Evolutionary conservation across 2,888 invertebrate species (phyloP), one percentile per base, ranked within the genome.

Genomic region (Dicyrtoma fusca): DNA sequence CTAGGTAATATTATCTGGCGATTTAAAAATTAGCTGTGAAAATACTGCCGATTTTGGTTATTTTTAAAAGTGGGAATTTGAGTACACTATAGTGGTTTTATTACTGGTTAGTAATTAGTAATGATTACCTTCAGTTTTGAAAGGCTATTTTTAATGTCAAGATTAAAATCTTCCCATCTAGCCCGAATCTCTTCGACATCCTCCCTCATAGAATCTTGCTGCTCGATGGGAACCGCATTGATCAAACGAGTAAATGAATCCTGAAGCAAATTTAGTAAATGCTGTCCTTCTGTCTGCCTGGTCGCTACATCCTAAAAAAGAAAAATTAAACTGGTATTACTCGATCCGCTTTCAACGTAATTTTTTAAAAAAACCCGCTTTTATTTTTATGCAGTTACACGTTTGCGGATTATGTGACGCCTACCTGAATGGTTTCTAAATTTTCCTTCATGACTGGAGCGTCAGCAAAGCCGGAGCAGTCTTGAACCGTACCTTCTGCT

Each of bases 151-250:
- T 92, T 92, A n/a, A 96, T 86, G 79, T 92, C 91, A 82, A 92
- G 89, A 81, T 91, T 92, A n/a, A 96, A 85, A 81, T 91, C 90
- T 82, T 95, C 95, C 94, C 94, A 96, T 81, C 91, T 91, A 80
- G 91, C 91, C 78, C 92, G 90, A 55, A 95, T 84, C 49, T 88
- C 86, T 25, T 90, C 88, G 83, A 95, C 91, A 77, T 92, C 89
- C 59, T 90, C 89, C 71, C 93, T 87, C 44, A 95, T 83, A 64
- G 87, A 86, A 75, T 92, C 91, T 83, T 94, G 93, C 82, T 91
- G 91, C 75, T 92, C 91, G 8, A 90, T 88, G 0, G 92, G 89
- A 1, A 92, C 90, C 44, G 92, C 90, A 81, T 92, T 92, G 0
- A 92, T 88, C 0, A 94, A 92, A 83, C 92, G 92, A 6, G 91